Base-by-base conservation (phyloP, 2,113 vertebrate genomes). In the Chloebia gouldiae region DNA sequence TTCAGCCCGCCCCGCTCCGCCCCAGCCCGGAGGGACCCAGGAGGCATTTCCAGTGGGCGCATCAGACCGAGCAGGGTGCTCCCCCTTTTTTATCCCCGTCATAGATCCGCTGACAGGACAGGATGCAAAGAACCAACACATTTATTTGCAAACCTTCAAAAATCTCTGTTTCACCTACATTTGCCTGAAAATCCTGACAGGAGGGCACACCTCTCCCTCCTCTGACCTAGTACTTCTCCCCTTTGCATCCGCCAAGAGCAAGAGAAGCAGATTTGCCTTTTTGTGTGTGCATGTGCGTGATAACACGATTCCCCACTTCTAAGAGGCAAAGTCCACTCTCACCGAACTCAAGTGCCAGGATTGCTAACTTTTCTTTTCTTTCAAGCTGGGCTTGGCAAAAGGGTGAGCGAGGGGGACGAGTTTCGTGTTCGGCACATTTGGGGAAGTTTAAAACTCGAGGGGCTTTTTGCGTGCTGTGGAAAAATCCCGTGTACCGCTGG, bases 41-140 rank as follows among this genome's bases (percentile, higher is more conserved):
- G 19, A 73, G 70, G 81, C 59, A 60, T 81, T 97, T 95, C 93
- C 95, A 93, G 96, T 44, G 95, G 96, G 96, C 90, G 97, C 97
- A 96, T 12, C 18, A 31, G 51, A 25, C 75, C 37, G 10, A 87
- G 39, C 19, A 22, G 47, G 42, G 60, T 9, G 20, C 86, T 57
- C 51, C 59, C 51, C 39, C 40, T 53, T 73, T 59, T 53, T 71
- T 6, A 42, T 63, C 33, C 42, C 65, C 76, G 83, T 9, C 40
- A 80, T 6, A 69, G 79, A 73, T 53, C 83, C 75, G 37, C 86
- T 86, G 86, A 42, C 64, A 68, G 73, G 42, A 51, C 79, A 66
- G 50, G 88, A 45, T 54, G 88, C 78, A 60, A 68, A 70, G 33
- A 39, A 63, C 42, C 66, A 11, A 33, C 33, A 59, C 33, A 2